Evolutionary conservation across 2,888 invertebrate species (phyloP).

Genomic region (Latrodectus elegans): DNA sequence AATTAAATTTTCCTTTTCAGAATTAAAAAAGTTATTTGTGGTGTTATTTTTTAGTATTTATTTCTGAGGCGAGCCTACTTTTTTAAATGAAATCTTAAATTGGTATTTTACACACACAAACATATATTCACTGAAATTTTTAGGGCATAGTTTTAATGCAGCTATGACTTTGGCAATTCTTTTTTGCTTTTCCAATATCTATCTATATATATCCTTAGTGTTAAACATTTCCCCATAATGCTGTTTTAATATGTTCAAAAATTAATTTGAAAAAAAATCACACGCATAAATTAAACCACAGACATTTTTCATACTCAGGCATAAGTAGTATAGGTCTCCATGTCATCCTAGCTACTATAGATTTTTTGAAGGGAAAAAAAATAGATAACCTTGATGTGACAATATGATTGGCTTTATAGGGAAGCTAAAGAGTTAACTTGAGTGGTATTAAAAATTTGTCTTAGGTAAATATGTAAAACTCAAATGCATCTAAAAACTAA

Average conservation of each 20-base stretch:
- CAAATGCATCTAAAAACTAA: too few relatives aligned
- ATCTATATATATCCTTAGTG: conserved; percentile 3
- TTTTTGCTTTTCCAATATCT: background rate
- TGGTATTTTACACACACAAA: background rate
- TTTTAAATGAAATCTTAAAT: background rate
- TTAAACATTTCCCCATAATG: background rate
- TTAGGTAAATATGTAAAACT: too few relatives aligned
- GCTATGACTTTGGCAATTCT: background rate
- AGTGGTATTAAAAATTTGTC: too few relatives aligned
- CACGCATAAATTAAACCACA: conserved; percentile 27
- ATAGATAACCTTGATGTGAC: conserved; percentile 60
- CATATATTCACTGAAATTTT: conserved; percentile 5
- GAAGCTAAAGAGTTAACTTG: background rate
- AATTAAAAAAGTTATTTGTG: background rate
- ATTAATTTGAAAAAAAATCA: background rate
- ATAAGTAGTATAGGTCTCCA: conserved; percentile 63
- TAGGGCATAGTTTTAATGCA: conserved; percentile 1
- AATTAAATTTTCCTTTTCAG: background rate
- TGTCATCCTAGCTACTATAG: conserved; percentile 66
- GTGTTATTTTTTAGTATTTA: background rate
- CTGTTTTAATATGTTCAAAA: background rate
- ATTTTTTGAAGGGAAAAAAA: conserved; percentile 52
- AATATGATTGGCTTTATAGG: conserved; percentile 44
- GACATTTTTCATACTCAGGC: conserved; percentile 66
- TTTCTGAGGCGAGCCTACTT: background rate